These are phyloP conservation scores for Solen grandis DNA, from an alignment of 1,140 invertebrate genomes.

Conservation along the genomic window DNA sequence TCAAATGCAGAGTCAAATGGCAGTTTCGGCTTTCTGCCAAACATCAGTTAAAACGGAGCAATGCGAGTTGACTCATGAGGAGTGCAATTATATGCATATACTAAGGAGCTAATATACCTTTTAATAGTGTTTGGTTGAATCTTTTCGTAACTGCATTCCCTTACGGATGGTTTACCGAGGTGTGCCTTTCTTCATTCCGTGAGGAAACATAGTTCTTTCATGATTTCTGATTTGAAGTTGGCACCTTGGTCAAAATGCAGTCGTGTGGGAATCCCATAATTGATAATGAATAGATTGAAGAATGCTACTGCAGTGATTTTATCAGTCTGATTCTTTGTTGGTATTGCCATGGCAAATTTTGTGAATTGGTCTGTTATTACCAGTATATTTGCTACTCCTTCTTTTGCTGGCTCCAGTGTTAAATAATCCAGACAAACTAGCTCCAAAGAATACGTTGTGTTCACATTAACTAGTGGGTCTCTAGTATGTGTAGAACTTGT, in stretches of 20 bases:
- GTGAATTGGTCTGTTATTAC: constrained; percentile 46
- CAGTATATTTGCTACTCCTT: not conserved
- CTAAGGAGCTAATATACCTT: not conserved
- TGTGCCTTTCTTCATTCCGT: no score
- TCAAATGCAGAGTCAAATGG: not conserved
- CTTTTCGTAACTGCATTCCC: constrained; percentile 7
- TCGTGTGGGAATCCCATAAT: constrained; percentile 12
- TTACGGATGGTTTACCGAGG: not conserved
- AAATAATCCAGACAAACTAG: constrained; percentile 5
- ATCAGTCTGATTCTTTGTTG: constrained; percentile 18
- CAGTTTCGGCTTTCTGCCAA: not conserved
- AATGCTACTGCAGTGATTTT: constrained; percentile 11
- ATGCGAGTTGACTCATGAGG: not conserved
- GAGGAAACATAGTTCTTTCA: constrained; percentile 25
- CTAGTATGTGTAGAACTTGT: not conserved
- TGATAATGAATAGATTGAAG: constrained; percentile 6
- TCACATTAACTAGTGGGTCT: constrained; percentile 7
- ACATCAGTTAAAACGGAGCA: not conserved
- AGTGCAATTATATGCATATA: not conserved
- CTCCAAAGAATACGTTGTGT: constrained; percentile 19
- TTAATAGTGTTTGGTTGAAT: constrained; percentile 20
- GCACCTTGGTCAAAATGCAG: constrained; percentile 18
- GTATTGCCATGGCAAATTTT: constrained; percentile 22
- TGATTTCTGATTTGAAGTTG: constrained; percentile 25
- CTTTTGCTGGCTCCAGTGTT: constrained; percentile 16